A percentile compares a stretch with the other conserved stretches of the same genome.
Evolutionary conservation across 2,797 vertebrate species (phyloP).

Genomic region (Anas flavirostris): DNA sequence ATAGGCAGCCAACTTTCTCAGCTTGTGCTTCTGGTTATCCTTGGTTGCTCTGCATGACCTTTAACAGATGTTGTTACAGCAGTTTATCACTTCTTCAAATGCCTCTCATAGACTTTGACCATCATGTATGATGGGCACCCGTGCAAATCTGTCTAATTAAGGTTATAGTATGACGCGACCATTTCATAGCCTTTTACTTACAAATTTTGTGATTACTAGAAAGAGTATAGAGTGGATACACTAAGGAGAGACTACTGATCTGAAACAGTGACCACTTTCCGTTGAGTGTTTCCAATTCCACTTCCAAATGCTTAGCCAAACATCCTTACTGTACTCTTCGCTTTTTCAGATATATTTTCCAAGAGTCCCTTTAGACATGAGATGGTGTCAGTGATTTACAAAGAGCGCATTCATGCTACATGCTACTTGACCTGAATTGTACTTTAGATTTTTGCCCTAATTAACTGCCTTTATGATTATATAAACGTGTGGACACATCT

Average conservation of each 20-base stretch:
- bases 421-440: background rate
- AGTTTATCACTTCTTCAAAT: background rate
- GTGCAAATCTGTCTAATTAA: background rate
- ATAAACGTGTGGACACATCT: background rate
- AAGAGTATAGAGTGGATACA: background rate
- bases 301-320: background rate
- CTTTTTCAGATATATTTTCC: background rate
- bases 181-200: background rate
- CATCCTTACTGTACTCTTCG: background rate
- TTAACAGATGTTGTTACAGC: background rate
- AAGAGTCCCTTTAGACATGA: background rate
- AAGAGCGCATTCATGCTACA: background rate
- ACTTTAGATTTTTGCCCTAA: constrained; percentile 10
- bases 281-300: background rate
- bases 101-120: background rate
- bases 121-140: background rate
- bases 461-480: constrained; percentile 3
- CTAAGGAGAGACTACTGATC: background rate
- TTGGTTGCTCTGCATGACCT: background rate
- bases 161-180: background rate
- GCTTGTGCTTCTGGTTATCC: background rate
- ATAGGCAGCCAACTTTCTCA: background rate
- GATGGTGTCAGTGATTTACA: background rate
- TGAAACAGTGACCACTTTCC: background rate
- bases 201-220: background rate